Base-by-base conservation (phyloP, 2,888 invertebrate species). In the Erannis defoliaria region DNA sequence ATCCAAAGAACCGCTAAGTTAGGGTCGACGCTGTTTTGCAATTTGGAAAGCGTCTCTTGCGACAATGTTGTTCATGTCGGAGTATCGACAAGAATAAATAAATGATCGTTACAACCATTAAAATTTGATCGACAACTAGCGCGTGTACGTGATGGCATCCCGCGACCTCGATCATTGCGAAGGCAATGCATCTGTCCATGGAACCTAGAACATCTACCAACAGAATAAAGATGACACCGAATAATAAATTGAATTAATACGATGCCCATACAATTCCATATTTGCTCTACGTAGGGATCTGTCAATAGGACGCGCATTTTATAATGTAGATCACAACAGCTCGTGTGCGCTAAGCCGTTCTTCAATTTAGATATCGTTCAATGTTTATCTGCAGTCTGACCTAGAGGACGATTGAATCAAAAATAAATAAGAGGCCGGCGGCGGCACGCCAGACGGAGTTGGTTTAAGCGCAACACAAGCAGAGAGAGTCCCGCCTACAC, bases 101-200 rank as follows among this genome's bases (percentile, higher is more conserved):
- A 73, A 74, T 77, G 73, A 77, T 75, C 67, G 73, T 72, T 73
- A 72, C 57, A 68, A 68, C 74, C 78, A 84, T 85, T 85, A 84
- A 84, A 85, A 85, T 84, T 82, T 81, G 77, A 77, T 77, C 77
- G 78, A 78, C 82, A 83, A 80, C 72, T 68, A 72, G 64, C 68
- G 66, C 72, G 69, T 73, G 73, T 66, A 70, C 84, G 85, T 82
- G 84, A 75, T 61, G 86, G 85, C 74, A 85, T 85, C 76, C 70
- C 67, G 81, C 67, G 81, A 70, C 84, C 83, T 79, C 82, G 74
- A 69, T 74, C 51, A 60, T 48, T 49, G 46, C 54, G 55, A 71
- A 66, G 51, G 59, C 63, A 60, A 73, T 75, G 77, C 70, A 75
- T 71, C 75, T 74, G 68, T 55, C 53, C 70, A 68, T 68, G 67